phyloP scores from a whole-genome alignment of 2,797 vertebrate species.

The Mus caroli region DNA sequence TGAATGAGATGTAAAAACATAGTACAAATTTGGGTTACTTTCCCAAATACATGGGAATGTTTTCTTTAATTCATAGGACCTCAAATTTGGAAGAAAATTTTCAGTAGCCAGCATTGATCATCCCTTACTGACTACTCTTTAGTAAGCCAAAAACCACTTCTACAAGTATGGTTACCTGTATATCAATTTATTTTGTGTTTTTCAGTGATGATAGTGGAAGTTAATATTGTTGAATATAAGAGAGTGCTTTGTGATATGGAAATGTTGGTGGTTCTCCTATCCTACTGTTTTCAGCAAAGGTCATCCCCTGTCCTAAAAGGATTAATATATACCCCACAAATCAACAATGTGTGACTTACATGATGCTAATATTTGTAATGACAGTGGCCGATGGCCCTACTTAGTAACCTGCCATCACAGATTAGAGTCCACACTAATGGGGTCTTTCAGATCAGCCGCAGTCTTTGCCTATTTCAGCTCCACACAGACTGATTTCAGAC shows the following conservation, averaged over 20 bases:
- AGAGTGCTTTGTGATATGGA: neutral
- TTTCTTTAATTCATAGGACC: constrained; percentile 13
- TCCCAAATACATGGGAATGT: neutral
- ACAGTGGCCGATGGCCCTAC: neutral
- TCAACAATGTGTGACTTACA: neutral
- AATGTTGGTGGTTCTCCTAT: neutral
- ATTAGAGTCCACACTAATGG: neutral
- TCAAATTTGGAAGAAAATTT: neutral
- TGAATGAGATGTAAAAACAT: neutral
- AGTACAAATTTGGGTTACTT: neutral
- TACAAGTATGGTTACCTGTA: neutral
- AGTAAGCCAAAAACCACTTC: neutral
- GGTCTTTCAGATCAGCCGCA: neutral
- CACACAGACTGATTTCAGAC: neutral
- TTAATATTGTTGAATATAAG: constrained; percentile 54
- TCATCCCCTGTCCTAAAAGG: neutral
- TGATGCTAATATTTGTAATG: neutral
- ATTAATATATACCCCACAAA: neutral
- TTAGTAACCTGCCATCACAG: neutral
- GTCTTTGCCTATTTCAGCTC: neutral
- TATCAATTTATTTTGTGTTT: constrained; percentile 11
- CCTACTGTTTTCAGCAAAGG: neutral
- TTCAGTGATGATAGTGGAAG: neutral
- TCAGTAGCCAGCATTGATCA: neutral
- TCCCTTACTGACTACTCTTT: neutral